Percentiles rank a stretch among this genome's conserved stretches.
Evolutionary conservation across 2,888 invertebrate species (phyloP).

Genomic region (Plutella xylostella): DNA sequence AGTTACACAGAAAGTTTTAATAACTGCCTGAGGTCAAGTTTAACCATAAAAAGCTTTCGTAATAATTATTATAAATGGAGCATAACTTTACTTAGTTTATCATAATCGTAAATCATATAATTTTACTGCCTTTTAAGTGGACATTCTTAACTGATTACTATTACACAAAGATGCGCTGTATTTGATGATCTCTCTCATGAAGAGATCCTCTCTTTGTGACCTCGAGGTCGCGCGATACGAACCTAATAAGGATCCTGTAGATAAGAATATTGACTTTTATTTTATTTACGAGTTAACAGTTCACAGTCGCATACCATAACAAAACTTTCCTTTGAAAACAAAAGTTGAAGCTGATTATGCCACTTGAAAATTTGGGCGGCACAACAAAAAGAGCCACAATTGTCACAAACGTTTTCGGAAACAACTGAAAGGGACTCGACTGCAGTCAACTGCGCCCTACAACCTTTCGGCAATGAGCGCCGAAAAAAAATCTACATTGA

Average conservation of each 20-base stretch:
- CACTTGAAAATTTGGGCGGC: neutral
- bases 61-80: too few relatives aligned
- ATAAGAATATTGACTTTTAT: conserved; percentile 21
- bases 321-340: too few relatives aligned
- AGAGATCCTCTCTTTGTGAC: conserved; percentile 35
- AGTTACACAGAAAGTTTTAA: too few relatives aligned
- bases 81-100: too few relatives aligned
- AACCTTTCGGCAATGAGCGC: conserved; percentile 1
- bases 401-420: conserved; percentile 5
- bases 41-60: neutral
- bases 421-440: too few relatives aligned
- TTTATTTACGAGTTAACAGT: conserved; percentile 11
- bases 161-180: conserved; percentile 37
- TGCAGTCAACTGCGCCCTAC: conserved; percentile 4
- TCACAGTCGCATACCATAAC: conserved; percentile 6
- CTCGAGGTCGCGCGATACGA: conserved; percentile 38
- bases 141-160: conserved; percentile 33
- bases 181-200: conserved; percentile 9
- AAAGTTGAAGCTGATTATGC: too few relatives aligned
- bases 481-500: conserved; percentile 7
- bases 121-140: conserved; percentile 55
- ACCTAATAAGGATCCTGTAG: conserved; percentile 27
- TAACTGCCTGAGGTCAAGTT: neutral
- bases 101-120: conserved; percentile 52
- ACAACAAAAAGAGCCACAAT: neutral